phyloP scores from a whole-genome alignment of 2,888 invertebrate genomes.

The Nasonovia ribisnigri region DNA sequence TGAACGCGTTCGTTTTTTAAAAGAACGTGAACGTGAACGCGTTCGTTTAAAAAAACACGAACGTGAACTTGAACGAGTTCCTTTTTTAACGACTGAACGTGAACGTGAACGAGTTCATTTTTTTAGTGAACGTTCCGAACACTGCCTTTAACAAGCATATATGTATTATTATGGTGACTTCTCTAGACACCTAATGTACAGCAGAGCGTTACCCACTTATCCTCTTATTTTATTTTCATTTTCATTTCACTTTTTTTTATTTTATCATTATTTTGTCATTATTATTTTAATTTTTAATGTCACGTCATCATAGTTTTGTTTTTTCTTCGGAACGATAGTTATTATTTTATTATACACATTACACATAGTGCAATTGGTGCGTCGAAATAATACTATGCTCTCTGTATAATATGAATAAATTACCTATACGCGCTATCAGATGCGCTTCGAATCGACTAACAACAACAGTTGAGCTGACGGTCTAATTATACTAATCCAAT shows the following conservation, averaged over 20 bases:
- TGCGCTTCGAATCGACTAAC: constrained; percentile 1
- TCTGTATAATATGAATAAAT: not conserved
- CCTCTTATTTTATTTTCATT: not conserved
- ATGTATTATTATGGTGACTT: too few species aligned
- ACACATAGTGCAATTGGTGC: not conserved
- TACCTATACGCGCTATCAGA: not conserved
- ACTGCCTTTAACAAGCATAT: too few species aligned
- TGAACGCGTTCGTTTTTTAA: too few species aligned
- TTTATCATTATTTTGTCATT: not conserved
- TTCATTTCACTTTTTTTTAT: not conserved
- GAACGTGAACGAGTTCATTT: too few species aligned
- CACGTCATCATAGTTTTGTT: not conserved
- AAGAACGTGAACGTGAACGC: too few species aligned
- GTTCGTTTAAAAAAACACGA: too few species aligned
- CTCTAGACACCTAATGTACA: too few species aligned
- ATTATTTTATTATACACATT: not conserved
- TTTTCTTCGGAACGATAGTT: not conserved
- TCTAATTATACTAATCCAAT: not conserved
- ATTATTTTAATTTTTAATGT: not conserved
- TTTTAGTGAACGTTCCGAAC: too few species aligned
- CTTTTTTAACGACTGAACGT: too few species aligned
- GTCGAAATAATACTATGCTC: not conserved
- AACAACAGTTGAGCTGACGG: not conserved
- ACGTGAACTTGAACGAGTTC: too few species aligned
- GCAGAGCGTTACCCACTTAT: too few species aligned